Evolutionary conservation across 1,140 invertebrate species (phyloP).

Genomic region (Heliconius hewitsoni): DNA sequence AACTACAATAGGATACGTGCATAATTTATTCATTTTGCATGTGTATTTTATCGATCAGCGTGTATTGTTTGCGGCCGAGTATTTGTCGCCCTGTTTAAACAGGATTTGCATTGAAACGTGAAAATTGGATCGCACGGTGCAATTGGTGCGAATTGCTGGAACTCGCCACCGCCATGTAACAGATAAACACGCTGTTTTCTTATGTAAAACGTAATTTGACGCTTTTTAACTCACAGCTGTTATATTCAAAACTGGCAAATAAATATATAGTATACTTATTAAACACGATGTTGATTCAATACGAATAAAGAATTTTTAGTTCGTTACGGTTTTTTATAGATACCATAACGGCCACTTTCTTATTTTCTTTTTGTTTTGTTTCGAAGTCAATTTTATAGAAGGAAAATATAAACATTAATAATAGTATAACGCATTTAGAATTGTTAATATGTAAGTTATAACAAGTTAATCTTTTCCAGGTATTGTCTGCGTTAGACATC

Average conservation of each 20-base stretch:
- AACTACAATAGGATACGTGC: slow-evolving; percentile 33
- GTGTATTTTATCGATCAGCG: slow-evolving; percentile 62
- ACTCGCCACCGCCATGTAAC: background rate
- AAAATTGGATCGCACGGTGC: slow-evolving; percentile 42
- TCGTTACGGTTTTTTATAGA: no score
- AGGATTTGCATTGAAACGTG: slow-evolving; percentile 54
- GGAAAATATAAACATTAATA: no score
- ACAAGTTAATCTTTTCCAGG: slow-evolving; percentile 82
- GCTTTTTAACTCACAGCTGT: background rate
- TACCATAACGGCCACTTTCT: no score
- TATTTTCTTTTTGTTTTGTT: background rate
- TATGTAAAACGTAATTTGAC: background rate
- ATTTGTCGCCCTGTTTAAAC: slow-evolving; percentile 53
- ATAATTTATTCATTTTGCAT: slow-evolving; percentile 67
- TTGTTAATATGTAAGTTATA: background rate
- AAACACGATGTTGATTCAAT: no score
- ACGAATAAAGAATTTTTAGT: no score
- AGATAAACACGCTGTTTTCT: background rate
- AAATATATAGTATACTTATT: background rate
- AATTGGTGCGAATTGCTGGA: slow-evolving; percentile 12
- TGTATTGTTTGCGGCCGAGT: slow-evolving; percentile 56
- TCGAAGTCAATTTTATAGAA: background rate
- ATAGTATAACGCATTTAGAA: background rate
- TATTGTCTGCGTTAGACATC: slow-evolving; percentile 97
- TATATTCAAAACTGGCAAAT: background rate